Evolutionary conservation across 2,113 vertebrate species (phyloP).

Genomic region (Pteruthius melanotis): DNA sequence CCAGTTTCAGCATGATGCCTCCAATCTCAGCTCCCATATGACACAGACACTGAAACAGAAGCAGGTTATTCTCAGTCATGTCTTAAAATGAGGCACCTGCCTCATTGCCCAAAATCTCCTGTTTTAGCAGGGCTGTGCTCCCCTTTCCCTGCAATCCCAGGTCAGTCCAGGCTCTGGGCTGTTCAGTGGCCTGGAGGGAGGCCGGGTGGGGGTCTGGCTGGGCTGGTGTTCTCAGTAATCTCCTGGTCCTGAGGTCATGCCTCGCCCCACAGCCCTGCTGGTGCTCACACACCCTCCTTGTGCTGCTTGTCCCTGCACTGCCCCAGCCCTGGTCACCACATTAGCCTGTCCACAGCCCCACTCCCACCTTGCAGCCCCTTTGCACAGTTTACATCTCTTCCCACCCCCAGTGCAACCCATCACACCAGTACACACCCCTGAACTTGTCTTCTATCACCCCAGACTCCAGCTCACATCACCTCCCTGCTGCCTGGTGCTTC

Average conservation of each 20-base stretch:
- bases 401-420: not conserved
- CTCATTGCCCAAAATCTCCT: not conserved
- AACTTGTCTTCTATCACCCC: not conserved
- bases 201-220: not conserved
- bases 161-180: not conserved
- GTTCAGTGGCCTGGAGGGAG: not conserved
- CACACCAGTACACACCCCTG: not conserved
- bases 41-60: not conserved
- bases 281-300: not conserved
- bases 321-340: not conserved
- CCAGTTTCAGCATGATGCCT: not conserved
- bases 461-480: not conserved
- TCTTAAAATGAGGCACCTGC: not conserved
- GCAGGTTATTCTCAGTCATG: not conserved
- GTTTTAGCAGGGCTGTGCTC: not conserved
- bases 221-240: not conserved
- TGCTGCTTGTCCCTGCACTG: not conserved
- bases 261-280: accelerated
- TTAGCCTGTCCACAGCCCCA: not conserved
- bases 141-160: not conserved
- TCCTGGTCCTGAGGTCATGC: not conserved
- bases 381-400: not conserved
- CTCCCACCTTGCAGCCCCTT: not conserved
- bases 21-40: not conserved
- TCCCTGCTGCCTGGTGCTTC: not conserved